Percentiles rank a stretch among this genome's conserved stretches.
These are phyloP conservation scores for Hemiprocne comata DNA, from an alignment of 2,113 vertebrate species.

Conservation along the genomic window DNA sequence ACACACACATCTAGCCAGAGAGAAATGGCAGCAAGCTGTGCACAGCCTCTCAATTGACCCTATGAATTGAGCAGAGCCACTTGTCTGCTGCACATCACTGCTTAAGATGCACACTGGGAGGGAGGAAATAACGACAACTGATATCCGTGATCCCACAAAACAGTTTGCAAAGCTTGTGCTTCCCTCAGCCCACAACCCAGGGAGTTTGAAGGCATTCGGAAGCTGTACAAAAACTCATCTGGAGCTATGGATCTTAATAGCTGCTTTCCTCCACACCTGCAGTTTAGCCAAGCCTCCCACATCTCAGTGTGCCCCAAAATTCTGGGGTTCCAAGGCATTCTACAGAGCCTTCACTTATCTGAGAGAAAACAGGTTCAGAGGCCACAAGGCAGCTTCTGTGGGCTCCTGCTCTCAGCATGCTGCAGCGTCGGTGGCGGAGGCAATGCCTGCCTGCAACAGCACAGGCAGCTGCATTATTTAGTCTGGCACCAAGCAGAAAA, in stretches of 20 bases:
- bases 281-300: constrained; percentile 13
- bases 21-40: neutral
- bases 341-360: neutral
- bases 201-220: constrained; percentile 1
- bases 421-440: neutral
- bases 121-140: neutral
- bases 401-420: neutral
- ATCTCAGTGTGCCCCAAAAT: neutral
- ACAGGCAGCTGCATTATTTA: constrained; percentile 2
- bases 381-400: neutral
- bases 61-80: neutral
- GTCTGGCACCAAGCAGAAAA: constrained; percentile 45
- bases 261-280: neutral
- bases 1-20: neutral
- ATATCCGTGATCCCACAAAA: neutral
- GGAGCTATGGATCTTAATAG: neutral
- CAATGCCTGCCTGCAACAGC: neutral
- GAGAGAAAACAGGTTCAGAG: neutral
- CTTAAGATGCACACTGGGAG: fast-evolving
- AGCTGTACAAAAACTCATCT: neutral
- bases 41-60: neutral
- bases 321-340: constrained; percentile 1
- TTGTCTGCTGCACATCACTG: neutral
- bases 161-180: neutral
- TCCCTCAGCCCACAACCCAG: neutral